Conservation (phyloP, 2,797 vertebrate genomes). For the Chaunax sp. region DNA sequence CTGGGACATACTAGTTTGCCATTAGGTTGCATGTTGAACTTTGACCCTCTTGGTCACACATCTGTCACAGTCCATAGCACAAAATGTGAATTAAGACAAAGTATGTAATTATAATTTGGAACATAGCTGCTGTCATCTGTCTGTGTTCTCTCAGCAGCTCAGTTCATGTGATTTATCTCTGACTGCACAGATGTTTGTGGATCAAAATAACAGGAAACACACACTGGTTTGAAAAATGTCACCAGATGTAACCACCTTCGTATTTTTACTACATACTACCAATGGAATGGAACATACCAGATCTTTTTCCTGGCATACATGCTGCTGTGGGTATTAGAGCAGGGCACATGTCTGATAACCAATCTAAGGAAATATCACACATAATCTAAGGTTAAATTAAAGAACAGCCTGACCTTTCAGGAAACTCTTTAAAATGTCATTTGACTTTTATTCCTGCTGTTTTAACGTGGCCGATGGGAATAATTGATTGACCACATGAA, state of each 20-base stretch:
- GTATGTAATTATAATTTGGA: no score
- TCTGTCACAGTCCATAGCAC: background rate
- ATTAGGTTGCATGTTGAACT: background rate
- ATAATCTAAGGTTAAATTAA: background rate
- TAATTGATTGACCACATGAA: background rate
- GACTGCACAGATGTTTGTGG: no score
- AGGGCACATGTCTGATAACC: background rate
- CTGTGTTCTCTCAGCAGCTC: no score
- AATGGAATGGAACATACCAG: no score
- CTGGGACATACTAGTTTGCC: background rate
- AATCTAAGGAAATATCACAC: background rate
- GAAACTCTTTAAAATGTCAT: constrained; percentile 21
- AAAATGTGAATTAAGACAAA: background rate
- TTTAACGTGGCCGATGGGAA: background rate
- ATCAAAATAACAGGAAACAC: no score
- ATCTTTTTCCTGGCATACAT: no score
- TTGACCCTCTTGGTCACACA: background rate
- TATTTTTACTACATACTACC: no score
- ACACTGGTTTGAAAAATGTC: no score
- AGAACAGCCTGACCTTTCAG: constrained; percentile 7
- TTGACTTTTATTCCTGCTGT: background rate
- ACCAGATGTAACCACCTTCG: no score
- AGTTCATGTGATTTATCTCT: no score
- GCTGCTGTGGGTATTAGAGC: no score
- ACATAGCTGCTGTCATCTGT: no score